phyloP scores from a whole-genome alignment of 2,888 invertebrate species.

The Diloba caeruleocephala region DNA sequence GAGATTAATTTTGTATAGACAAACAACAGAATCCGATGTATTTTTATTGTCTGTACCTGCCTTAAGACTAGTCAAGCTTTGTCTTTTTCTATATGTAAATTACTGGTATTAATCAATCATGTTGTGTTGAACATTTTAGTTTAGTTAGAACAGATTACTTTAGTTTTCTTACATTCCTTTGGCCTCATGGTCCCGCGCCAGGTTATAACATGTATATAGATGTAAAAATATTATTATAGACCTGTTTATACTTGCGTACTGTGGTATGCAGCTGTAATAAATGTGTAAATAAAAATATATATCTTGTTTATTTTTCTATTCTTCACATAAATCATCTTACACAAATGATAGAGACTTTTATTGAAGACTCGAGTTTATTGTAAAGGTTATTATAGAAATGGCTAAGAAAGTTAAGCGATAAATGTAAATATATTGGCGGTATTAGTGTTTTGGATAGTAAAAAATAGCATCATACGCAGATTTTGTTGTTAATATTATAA shows the following conservation, averaged over 20 bases:
- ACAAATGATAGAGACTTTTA: not conserved
- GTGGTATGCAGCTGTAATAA: constrained; percentile 85
- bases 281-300: constrained; percentile 79
- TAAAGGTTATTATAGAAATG: constrained; percentile 37
- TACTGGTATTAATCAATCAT: constrained; percentile 16
- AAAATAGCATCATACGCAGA: constrained; percentile 7
- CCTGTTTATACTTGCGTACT: constrained; percentile 83
- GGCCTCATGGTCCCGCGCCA: constrained; percentile 67
- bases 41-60: constrained; percentile 33
- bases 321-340: constrained; percentile 3
- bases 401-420: constrained; percentile 42
- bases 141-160: constrained; percentile 43
- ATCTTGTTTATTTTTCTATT: constrained; percentile 41
- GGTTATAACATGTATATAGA: constrained; percentile 71
- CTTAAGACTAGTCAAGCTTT: constrained; percentile 59
- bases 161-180: constrained; percentile 80
- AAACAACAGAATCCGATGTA: constrained; percentile 10
- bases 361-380: constrained; percentile 12
- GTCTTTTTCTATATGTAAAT: constrained; percentile 28
- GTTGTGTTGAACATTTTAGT: constrained; percentile 37
- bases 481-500: not conserved
- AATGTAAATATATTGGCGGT: constrained; percentile 36
- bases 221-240: constrained; percentile 76
- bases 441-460: constrained; percentile 3
- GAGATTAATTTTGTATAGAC: constrained; percentile 40